These are phyloP conservation scores for Brachyistius frenatus DNA, from an alignment of 2,113 vertebrate genomes.

Conservation along the genomic window DNA sequence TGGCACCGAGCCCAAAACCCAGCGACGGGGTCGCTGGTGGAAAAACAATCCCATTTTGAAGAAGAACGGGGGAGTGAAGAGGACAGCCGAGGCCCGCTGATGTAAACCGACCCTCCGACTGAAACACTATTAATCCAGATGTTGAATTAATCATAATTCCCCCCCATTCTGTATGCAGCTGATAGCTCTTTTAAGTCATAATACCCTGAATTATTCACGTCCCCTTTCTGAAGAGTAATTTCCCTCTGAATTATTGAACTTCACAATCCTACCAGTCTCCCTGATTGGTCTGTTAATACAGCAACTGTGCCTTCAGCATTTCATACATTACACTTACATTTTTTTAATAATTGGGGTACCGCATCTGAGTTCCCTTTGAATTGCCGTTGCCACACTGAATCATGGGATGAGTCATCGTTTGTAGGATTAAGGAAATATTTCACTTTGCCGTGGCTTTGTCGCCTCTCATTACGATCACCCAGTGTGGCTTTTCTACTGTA, in stretches of 20 bases:
- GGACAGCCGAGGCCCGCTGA: constrained; percentile 41
- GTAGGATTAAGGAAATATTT: constrained; percentile 35
- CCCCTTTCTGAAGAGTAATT: constrained; percentile 80
- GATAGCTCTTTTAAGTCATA: constrained; percentile 84
- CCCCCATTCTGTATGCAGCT: constrained; percentile 64
- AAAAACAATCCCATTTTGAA: constrained; percentile 44
- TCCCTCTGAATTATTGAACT: constrained; percentile 85
- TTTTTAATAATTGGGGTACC: constrained; percentile 19
- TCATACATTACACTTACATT: constrained; percentile 41
- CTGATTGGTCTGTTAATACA: constrained; percentile 73
- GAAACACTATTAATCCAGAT: constrained; percentile 79
- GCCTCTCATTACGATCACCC: constrained; percentile 3
- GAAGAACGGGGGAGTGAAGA: constrained; percentile 37
- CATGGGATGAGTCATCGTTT: constrained; percentile 38
- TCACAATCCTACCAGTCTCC: constrained; percentile 67
- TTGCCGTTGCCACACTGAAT: constrained; percentile 44
- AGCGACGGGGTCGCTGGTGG: constrained; percentile 5
- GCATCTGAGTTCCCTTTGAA: constrained; percentile 25
- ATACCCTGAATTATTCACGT: constrained; percentile 86
- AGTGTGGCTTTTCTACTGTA: neutral
- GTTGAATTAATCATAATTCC: constrained; percentile 83
- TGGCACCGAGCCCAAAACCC: constrained; percentile 42
- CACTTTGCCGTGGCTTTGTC: constrained; percentile 8
- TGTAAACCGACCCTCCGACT: constrained; percentile 63
- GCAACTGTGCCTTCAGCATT: constrained; percentile 47